Conservation (phyloP, 2,888 invertebrate species). For the Acanthacorydalis orientalis region DNA sequence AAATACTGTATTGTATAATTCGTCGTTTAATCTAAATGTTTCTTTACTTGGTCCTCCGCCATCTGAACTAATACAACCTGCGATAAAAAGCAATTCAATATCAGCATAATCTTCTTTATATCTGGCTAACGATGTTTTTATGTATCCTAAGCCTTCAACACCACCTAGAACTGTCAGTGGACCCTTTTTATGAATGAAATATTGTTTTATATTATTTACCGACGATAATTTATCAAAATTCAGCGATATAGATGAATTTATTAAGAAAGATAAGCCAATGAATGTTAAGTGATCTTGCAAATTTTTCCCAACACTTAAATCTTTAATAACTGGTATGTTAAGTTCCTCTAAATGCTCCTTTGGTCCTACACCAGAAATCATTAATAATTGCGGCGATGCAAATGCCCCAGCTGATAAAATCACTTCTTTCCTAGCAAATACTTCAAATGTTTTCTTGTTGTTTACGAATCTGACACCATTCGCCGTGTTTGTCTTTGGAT, state of each 20-base stretch:
- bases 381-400: constrained; percentile 59
- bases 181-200: constrained; percentile 26
- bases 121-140: constrained; percentile 36
- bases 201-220: constrained; percentile 15
- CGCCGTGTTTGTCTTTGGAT: constrained; percentile 24
- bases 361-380: constrained; percentile 51
- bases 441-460: constrained; percentile 14
- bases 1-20: neutral
- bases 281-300: constrained; percentile 51
- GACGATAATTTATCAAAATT: constrained; percentile 16
- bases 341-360: constrained; percentile 35
- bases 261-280: constrained; percentile 34
- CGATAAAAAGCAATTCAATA: constrained; percentile 49
- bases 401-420: constrained; percentile 51
- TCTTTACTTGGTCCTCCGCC: neutral
- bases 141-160: constrained; percentile 44
- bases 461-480: constrained; percentile 27
- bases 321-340: constrained; percentile 39
- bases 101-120: constrained; percentile 43
- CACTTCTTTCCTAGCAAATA: constrained; percentile 31
- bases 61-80: constrained; percentile 21
- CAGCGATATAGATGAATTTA: constrained; percentile 26
- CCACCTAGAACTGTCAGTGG: constrained; percentile 38
- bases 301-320: constrained; percentile 48
- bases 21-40: neutral